Base-by-base conservation (phyloP, 2,113 vertebrate species). In the Lepisosteus oculatus region DNA sequence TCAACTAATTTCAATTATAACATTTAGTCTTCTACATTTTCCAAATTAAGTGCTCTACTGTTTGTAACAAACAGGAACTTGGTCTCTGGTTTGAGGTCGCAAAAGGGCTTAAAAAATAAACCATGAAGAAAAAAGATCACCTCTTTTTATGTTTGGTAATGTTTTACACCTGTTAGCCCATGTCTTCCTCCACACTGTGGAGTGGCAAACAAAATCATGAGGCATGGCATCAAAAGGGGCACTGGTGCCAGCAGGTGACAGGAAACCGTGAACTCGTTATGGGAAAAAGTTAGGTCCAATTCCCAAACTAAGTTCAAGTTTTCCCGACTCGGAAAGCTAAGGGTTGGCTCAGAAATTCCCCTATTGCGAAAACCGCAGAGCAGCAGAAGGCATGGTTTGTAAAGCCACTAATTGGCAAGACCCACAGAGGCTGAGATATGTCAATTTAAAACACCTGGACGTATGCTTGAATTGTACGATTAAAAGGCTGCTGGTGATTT, bases 401-500 rank as follows among this genome's bases (percentile, higher is more conserved):
- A 45, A 73, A 72, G 67, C 73, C 62, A 70, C 29, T 73, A 77
- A 78, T 76, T 74, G 78, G 80, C 77, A 73, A 69, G 77, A 76
- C 71, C 61, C 17, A 72, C 11, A 43, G 73, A 75, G 75, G 78
- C 71, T 71, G 43, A 55, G 42, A 83, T 77, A 73, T 75, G 76
- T 78, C 57, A 67, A 67, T 73, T 70, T 74, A 29, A 55, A 83
- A 77, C 72, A 81, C 74, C 75, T 76, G 80, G 83, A 78, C 84
- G 76, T 77, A 74, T 69, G 68, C 57, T 64, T 66, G 76, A 78
- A 75, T 84, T 78, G 75, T 81, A 79, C 77, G 73, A 69, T 80
- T 84, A 74, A 68, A 86, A 90, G 87, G 86, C 90, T 90, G 90
- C 88, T 90, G 90, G 91, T 91, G 90, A 86, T 83, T 81, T 87